phyloP scores from a whole-genome alignment of 2,888 invertebrate genomes.

The Lasiommata megera region DNA sequence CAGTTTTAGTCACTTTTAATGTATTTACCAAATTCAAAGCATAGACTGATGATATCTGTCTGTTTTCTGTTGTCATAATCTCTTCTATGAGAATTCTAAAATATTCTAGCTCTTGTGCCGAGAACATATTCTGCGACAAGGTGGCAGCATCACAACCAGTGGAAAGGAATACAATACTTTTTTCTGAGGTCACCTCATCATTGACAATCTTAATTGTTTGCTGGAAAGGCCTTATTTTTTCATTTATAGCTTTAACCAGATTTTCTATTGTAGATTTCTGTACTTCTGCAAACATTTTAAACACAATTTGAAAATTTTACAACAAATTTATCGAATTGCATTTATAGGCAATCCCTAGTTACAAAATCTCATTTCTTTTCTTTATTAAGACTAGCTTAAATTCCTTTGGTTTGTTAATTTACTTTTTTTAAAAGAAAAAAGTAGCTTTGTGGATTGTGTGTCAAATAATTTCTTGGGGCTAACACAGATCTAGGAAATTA shows the following conservation, averaged over 20 bases:
- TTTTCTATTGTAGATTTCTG: conserved; percentile 39
- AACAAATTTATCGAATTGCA: too few relatives aligned
- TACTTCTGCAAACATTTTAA: conserved; percentile 5
- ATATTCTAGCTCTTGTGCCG: conserved; percentile 60
- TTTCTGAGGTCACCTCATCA: conserved; percentile 61
- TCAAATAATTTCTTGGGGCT: too few relatives aligned
- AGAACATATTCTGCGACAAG: conserved; percentile 64
- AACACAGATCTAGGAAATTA: too few relatives aligned
- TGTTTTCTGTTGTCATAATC: conserved; percentile 62
- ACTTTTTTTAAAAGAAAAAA: too few relatives aligned
- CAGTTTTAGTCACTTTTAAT: conserved; percentile 63
- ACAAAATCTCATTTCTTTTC: too few relatives aligned
- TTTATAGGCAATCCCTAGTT: too few relatives aligned
- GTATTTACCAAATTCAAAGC: conserved; percentile 63
- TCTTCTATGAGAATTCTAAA: conserved; percentile 64
- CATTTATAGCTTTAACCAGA: conserved; percentile 59
- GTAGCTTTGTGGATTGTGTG: too few relatives aligned
- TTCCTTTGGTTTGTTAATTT: too few relatives aligned
- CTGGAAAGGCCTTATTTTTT: conserved; percentile 55
- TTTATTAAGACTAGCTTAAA: too few relatives aligned
- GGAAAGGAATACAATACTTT: conserved; percentile 61
- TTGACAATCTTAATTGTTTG: conserved; percentile 61
- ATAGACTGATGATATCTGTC: conserved; percentile 61
- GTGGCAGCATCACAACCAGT: conserved; percentile 63
- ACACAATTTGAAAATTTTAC: background rate